phyloP scores from a whole-genome alignment of 2,888 invertebrate species.

The Apomyelois bistriatella region DNA sequence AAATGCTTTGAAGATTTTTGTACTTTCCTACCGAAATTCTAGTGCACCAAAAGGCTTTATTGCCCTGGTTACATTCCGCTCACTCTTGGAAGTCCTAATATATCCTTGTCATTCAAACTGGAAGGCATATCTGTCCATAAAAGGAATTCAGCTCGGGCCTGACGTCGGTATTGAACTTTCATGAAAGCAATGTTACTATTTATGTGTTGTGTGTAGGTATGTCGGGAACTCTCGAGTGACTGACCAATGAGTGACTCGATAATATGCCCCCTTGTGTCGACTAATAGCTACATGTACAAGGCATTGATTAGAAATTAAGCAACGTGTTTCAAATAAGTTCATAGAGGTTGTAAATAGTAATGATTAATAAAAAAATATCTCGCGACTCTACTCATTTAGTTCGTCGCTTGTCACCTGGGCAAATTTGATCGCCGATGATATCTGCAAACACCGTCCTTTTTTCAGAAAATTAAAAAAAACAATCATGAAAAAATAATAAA shows the following conservation, averaged over 20 bases:
- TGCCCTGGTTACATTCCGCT: background rate
- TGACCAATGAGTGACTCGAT: background rate
- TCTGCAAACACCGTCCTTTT: too few relatives aligned
- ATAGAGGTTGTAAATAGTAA: too few relatives aligned
- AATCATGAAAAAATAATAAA: too few relatives aligned
- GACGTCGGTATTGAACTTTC: slow-evolving; percentile 50
- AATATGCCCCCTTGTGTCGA: slow-evolving; percentile 6
- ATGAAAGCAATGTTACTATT: slow-evolving; percentile 21
- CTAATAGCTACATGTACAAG: background rate
- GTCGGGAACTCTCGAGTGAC: slow-evolving; percentile 4
- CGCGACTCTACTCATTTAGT: too few relatives aligned
- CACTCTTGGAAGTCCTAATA: background rate
- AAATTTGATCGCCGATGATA: too few relatives aligned
- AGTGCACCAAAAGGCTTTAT: background rate
- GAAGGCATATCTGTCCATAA: slow-evolving; percentile 24
- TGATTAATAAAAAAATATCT: too few relatives aligned
- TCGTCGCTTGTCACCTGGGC: too few relatives aligned
- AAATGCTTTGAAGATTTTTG: too few relatives aligned
- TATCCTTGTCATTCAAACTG: slow-evolving; percentile 4
- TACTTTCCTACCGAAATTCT: too few relatives aligned
- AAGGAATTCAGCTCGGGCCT: slow-evolving; percentile 30
- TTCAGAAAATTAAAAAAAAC: too few relatives aligned
- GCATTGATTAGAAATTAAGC: background rate
- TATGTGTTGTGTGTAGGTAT: background rate
- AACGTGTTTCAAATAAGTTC: too few relatives aligned